Conservation (phyloP, 2,113 vertebrate species). For the Xiphophorus couchianus region DNA sequence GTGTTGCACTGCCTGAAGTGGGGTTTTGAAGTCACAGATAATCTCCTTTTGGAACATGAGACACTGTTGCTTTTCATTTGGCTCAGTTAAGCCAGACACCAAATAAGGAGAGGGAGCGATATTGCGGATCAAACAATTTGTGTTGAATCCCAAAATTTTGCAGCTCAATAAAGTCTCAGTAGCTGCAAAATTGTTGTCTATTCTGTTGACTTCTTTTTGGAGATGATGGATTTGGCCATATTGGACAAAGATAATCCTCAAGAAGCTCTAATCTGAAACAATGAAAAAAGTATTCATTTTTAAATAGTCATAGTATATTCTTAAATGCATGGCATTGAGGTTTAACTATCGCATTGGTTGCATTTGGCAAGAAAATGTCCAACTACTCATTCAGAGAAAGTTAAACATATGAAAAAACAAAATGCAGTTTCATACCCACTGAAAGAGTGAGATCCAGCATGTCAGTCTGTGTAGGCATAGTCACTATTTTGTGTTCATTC, state of each 20-base stretch:
- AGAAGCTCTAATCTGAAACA: slow-evolving; percentile 45
- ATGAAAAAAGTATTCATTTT: slow-evolving; percentile 16
- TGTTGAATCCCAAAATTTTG: slow-evolving; percentile 52
- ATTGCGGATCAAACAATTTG: slow-evolving; percentile 56
- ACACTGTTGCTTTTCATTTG: slow-evolving; percentile 70
- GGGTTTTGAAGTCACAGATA: slow-evolving; percentile 74
- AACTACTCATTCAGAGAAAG: not conserved
- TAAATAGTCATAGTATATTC: not conserved
- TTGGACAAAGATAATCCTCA: slow-evolving; percentile 46
- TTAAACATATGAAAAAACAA: slow-evolving; percentile 25
- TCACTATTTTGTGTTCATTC: not conserved
- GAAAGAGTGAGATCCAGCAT: not conserved
- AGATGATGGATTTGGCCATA: slow-evolving; percentile 52
- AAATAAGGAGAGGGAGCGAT: slow-evolving; percentile 60
- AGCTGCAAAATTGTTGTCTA: slow-evolving; percentile 48
- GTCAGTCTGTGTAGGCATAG: not conserved
- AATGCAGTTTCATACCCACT: not conserved
- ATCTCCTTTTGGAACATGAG: slow-evolving; percentile 76
- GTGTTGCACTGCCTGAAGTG: slow-evolving; percentile 68
- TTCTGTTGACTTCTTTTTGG: slow-evolving; percentile 57
- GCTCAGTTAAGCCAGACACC: slow-evolving; percentile 61
- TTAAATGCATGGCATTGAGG: no score
- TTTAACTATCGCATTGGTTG: slow-evolving; percentile 30
- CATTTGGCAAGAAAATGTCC: slow-evolving; percentile 15
- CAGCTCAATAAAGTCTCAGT: slow-evolving; percentile 60